phyloP scores from a whole-genome alignment of 2,888 invertebrate species.

The Ichneumon xanthorius region DNA sequence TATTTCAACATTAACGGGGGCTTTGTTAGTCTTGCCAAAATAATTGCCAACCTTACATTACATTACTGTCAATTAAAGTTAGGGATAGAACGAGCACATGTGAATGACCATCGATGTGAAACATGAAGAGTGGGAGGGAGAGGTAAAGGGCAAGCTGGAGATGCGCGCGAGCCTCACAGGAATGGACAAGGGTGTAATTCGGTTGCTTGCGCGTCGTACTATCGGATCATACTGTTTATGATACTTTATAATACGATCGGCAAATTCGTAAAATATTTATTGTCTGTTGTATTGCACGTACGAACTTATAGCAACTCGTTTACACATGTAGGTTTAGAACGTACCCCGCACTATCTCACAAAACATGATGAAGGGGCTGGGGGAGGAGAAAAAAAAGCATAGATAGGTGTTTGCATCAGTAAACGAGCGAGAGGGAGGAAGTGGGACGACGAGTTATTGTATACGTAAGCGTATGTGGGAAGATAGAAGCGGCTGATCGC shows the following conservation, averaged over 20 bases:
- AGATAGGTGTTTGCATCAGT: neutral
- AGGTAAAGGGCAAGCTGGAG: constrained; percentile 8
- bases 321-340: too few relatives aligned
- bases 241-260: neutral
- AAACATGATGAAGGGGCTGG: neutral
- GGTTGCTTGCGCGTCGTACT: constrained; percentile 2
- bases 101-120: constrained; percentile 38
- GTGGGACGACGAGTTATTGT: neutral
- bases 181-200: constrained; percentile 1
- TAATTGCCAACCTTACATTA: neutral
- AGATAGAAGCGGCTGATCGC: constrained; percentile 2
- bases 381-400: neutral
- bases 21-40: too few relatives aligned
- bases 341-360: neutral
- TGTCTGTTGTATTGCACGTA: too few relatives aligned
- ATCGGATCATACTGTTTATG: neutral
- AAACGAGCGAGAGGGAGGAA: neutral
- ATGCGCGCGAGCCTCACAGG: neutral
- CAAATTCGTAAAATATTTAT: neutral
- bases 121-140: constrained; percentile 16
- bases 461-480: constrained; percentile 1
- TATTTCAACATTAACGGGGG: too few relatives aligned
- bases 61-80: neutral
- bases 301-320: too few relatives aligned
- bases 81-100: constrained; percentile 41